Evolutionary conservation across 2,113 vertebrate genomes (phyloP), one percentile per base, ranked within the genome.

Genomic region (Cynopterus brachyotis): DNA sequence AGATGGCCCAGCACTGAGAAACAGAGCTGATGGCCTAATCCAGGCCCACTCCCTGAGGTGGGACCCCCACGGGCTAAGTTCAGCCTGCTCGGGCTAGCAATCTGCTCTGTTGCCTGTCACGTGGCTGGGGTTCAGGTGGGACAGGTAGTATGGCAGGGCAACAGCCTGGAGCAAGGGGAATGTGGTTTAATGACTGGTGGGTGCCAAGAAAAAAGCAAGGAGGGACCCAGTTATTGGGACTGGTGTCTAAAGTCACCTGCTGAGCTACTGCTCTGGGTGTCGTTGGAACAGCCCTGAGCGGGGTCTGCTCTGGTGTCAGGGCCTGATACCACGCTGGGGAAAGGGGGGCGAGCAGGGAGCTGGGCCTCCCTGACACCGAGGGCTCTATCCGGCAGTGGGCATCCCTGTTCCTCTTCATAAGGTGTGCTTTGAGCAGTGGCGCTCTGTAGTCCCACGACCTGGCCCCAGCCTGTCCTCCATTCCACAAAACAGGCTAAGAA

Each of bases 101-200:
- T 81, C 40, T 4, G 26, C 59, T 35, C 37, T 50, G 0, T 1
- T 67, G 22, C 19, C 57, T 76, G 22, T 15, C 24, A 28, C 75
- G n/a, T 12, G 73, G 66, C 53, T 32, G 37, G 47, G 42, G 13
- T 60, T 67, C 45, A 64, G 72, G 32, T 47, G 5, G 22, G 28
- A 47, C n/a, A 37, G 57, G 40, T 5, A 10, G 30, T 6, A 10
- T 0, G 66, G 17, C 1, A 1, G n/a, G 35, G n/a, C 16, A 2
- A 1, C 24, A 30, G 50, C 40, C 47, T 40, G 9, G 47, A 53
- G 42, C 20, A 66, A 79, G 19, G 30, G n/a, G 24, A n/a, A 4
- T 11, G 15, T 22, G 40, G 12, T 32, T 64, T n/a, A 9, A 26
- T 40, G 30, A 37, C 50, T 57, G 55, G 55, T 24, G 55, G 55